Base-by-base conservation (phyloP, 2,797 vertebrate species). In the Odontamblyopus lacepedii region DNA sequence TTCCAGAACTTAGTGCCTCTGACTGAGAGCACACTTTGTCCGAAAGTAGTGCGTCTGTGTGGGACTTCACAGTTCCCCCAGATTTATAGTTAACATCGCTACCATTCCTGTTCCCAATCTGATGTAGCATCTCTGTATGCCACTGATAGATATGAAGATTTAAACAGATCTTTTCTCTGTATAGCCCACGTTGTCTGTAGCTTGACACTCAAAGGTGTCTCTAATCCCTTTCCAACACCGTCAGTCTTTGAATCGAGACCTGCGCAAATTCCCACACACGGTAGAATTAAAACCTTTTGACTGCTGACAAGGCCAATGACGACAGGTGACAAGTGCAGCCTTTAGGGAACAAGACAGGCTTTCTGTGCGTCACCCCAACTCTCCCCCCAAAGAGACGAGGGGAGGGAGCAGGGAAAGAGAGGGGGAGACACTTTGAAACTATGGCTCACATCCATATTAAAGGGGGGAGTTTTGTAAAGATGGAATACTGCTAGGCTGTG, bases 261-360 rank as follows among this genome's bases (percentile, higher is more conserved):
- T 83, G 75, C 76, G 71, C 83, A 88, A 89, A 85, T 92, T 88
- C 88, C 88, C 81, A 88, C 90, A 89, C 86, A 82, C 86, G 81
- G 76, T 82, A 90, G 85, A 87, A 92, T 91, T 92, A 92, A 89
- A 92, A 87, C 84, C 85, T 81, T 88, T 87, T 89, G 84, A 78
- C 85, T 90, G 74, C 82, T 88, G 88, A 88, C 85, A 92, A 89
- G 83, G 50, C 81, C 82, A 72, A 82, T 68, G 83, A 83, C 90
- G 83, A 75, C 79, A 75, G 69, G 73, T 89, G 91, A 88, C 82
- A 83, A 82, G 82, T 78, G 80, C 70, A 35, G 80, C 84, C 81
- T 84, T 83, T 60, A 63, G 82, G 76, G 82, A 86, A 64, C 27
- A 32, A 70, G 63, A 32, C 29, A 78, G 62, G 70, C 85, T 90